Evolutionary conservation across 2,797 vertebrate species (phyloP), one percentile per base, ranked within the genome.

Genomic region (Tenualosa thibaudeaui): DNA sequence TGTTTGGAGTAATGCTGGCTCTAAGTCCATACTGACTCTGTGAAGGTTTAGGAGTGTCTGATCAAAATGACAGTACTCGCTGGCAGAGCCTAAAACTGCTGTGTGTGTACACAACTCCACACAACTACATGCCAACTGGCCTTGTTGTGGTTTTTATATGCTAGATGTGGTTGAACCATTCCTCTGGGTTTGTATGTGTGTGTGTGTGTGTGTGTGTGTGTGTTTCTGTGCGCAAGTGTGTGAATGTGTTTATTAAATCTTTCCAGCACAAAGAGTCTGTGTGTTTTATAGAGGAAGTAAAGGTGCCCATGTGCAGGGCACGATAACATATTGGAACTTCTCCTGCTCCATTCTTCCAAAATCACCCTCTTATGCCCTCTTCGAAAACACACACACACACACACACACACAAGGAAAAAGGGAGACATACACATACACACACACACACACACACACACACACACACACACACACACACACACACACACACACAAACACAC

Each of bases 241-340:
- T 75, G 68, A 37, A 43, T 43, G 68, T 40, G 31, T 75, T 37
- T 43, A 75, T 24, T 8, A 40, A 43, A 37, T 43, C 71, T 78
- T 78, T 78, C 71, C 71, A 46, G 40, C 40, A 78, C 71, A 78
- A 78, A 78, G 40, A 78, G 19, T 78, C 37, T 78, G 22, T 13
- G 51, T 65, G 62, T 82, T 78, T 78, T 78, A 78, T 46, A 46
- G 71, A 78, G 71, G 71, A 78, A 78, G 71, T 10, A 78, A 78
- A 78, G 71, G 71, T 78, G 40, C 37, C 50, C 7, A 62, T 71
- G 81, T 60, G n/a, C 9, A 62, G 56, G 40, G 50, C 43, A 31
- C 51, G 51, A 53, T 46, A 71, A 51, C 50, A 37, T 7, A 49
- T 81, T 8, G 84, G 31, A n/a, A 53, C 46, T 84, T 49, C 26